Evolutionary conservation across 2,113 vertebrate species (phyloP).

Genomic region (Chaenocephalus aceratus): DNA sequence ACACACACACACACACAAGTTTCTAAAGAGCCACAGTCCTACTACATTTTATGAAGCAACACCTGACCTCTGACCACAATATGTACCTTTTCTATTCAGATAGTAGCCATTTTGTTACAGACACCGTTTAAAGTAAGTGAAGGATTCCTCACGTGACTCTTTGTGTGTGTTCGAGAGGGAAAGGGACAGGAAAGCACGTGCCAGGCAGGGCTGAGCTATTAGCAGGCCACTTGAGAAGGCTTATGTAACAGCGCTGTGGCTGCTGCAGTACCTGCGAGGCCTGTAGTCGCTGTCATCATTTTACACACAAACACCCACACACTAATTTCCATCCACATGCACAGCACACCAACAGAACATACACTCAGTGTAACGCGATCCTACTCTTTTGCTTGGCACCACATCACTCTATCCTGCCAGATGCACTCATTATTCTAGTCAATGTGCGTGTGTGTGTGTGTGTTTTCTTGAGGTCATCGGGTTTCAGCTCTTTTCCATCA

Average conservation of each 20-base stretch:
- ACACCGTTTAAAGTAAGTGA: constrained; percentile 62
- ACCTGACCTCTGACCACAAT: constrained; percentile 55
- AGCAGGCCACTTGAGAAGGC: constrained; percentile 84
- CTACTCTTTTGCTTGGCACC: constrained; percentile 41
- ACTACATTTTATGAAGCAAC: constrained; percentile 15
- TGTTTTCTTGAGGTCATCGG: constrained; percentile 40
- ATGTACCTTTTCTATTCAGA: neutral
- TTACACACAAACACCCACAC: constrained; percentile 70
- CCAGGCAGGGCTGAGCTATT: constrained; percentile 83
- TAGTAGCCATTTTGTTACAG: constrained; percentile 37
- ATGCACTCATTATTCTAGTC: constrained; percentile 45
- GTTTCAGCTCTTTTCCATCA: constrained; percentile 48
- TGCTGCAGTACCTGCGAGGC: constrained; percentile 82
- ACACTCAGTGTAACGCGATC: constrained; percentile 59
- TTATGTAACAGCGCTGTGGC: constrained; percentile 84
- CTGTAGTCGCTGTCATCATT: constrained; percentile 69
- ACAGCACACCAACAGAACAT: constrained; percentile 45
- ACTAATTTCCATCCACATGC: constrained; percentile 52
- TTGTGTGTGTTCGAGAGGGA: constrained; percentile 43
- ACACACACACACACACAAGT: neutral
- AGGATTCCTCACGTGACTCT: constrained; percentile 54
- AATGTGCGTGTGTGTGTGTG: constrained; percentile 9
- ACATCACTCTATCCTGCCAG: constrained; percentile 47
- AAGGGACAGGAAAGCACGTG: constrained; percentile 79
- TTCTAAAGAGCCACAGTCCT: constrained; percentile 4